Percentiles rank a stretch among this genome's conserved stretches.
Evolutionary conservation across 2,113 vertebrate species (phyloP).

Genomic region (Amia ocellicauda): DNA sequence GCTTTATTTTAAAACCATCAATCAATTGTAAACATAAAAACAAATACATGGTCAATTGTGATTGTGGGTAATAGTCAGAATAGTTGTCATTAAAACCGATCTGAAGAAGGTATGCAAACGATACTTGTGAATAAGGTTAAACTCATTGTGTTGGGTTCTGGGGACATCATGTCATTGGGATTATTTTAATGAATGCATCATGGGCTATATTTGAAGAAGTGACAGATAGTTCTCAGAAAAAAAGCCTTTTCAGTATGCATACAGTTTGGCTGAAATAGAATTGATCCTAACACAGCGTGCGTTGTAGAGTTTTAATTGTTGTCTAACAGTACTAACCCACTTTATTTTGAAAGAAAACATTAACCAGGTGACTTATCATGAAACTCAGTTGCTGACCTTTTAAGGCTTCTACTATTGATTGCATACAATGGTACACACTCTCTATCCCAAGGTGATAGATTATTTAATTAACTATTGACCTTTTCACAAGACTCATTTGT

Average conservation of each 20-base stretch:
- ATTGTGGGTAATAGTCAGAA: too few relatives aligned
- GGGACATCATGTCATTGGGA: too few relatives aligned
- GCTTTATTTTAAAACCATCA: background rate
- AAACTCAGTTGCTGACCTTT: constrained; percentile 94
- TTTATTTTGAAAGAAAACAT: constrained; percentile 45
- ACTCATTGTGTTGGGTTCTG: too few relatives aligned
- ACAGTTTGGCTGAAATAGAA: background rate
- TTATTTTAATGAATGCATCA: too few relatives aligned
- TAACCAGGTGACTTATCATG: constrained; percentile 77
- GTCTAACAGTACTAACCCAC: constrained; percentile 22
- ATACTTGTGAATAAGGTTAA: too few relatives aligned
- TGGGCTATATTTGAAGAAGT: too few relatives aligned
- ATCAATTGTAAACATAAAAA: constrained; percentile 42
- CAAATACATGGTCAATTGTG: background rate
- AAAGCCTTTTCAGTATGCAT: too few relatives aligned
- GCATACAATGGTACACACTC: constrained; percentile 78
- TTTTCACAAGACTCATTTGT: constrained; percentile 91
- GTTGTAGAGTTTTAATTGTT: constrained; percentile 15
- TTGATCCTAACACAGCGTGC: background rate
- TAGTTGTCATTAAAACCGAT: too few relatives aligned
- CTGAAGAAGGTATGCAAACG: too few relatives aligned
- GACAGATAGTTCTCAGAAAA: too few relatives aligned
- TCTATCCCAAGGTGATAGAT: constrained; percentile 98
- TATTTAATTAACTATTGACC: constrained; percentile 99
- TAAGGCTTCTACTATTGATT: constrained; percentile 93